Percentiles rank a stretch among this genome's conserved stretches.
phyloP scores from a whole-genome alignment of 1,140 invertebrate species.

The Neoseiulus cucumeris region DNA sequence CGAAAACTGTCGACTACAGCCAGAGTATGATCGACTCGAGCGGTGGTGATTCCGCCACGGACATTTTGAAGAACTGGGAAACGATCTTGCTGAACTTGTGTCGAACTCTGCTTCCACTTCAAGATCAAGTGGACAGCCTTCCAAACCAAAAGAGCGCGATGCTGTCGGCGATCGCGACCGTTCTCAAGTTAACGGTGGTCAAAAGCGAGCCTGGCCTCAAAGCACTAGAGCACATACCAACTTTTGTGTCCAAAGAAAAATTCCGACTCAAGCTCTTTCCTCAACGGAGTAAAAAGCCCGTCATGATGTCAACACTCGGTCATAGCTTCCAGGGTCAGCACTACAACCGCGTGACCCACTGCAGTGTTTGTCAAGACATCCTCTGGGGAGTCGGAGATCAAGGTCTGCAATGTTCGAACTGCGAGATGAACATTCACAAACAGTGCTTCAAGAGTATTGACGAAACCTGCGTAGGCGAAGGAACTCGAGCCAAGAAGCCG shows the following conservation, averaged over 20 bases:
- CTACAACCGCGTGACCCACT: constrained; percentile 68
- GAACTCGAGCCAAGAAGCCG: not conserved
- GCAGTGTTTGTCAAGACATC: constrained; percentile 74
- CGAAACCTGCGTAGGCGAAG: constrained; percentile 54
- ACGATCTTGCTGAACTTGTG: not conserved
- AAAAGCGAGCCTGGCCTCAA: constrained; percentile 32
- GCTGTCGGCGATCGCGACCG: constrained; percentile 52
- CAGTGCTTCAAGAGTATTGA: constrained; percentile 57
- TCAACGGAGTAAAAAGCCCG: constrained; percentile 45
- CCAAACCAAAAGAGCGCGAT: constrained; percentile 33
- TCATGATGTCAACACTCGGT: constrained; percentile 38
- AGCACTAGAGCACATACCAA: constrained; percentile 44
- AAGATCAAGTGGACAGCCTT: not conserved
- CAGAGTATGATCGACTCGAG: not conserved
- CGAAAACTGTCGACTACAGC: not conserved
- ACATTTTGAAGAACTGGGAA: not conserved
- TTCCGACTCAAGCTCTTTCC: constrained; percentile 41
- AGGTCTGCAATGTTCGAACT: constrained; percentile 72
- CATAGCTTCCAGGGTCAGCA: constrained; percentile 74
- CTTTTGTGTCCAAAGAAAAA: constrained; percentile 64
- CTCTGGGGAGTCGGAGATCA: constrained; percentile 85
- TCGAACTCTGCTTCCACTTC: not conserved
- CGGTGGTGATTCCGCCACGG: not conserved
- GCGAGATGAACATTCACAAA: constrained; percentile 68
- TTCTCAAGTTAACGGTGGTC: constrained; percentile 49